Evolutionary conservation across 1,140 invertebrate genomes (phyloP).

Genomic region (Drosophila carrolli): DNA sequence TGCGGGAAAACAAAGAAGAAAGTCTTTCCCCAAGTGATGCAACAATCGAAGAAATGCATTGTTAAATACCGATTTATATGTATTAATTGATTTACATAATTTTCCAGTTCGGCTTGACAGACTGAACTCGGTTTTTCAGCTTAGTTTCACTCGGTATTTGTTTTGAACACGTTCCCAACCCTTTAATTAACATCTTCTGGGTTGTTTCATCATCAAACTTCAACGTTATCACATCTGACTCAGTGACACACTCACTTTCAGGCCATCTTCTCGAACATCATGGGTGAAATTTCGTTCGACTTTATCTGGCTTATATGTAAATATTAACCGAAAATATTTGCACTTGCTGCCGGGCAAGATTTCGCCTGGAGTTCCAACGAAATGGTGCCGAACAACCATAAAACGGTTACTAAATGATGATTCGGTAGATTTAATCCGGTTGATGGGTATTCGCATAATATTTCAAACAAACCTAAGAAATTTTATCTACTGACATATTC

Average conservation of each 20-base stretch:
- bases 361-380: constrained; percentile 43
- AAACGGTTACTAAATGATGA: constrained; percentile 16
- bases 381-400: constrained; percentile 38
- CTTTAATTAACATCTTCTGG: constrained; percentile 69
- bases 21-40: constrained; percentile 62
- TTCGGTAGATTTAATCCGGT: constrained; percentile 1
- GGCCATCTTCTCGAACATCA: constrained; percentile 22
- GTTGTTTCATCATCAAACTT: constrained; percentile 33
- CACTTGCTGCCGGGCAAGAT: constrained; percentile 45
- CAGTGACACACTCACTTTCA: constrained; percentile 34
- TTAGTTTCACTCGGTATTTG: constrained; percentile 64
- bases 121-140: constrained; percentile 53
- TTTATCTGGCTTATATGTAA: constrained; percentile 34
- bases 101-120: constrained; percentile 32
- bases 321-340: constrained; percentile 53
- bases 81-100: constrained; percentile 61
- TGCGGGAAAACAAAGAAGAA: constrained; percentile 39
- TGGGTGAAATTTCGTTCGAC: constrained; percentile 45
- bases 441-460: neutral
- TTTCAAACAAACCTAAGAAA: neutral
- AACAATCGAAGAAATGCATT: constrained; percentile 43
- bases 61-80: constrained; percentile 33
- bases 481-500: neutral
- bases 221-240: constrained; percentile 43
- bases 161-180: constrained; percentile 15